These are phyloP conservation scores for Cremastinae sp. DNA, from an alignment of 2,888 invertebrate species.

Conservation along the genomic window DNA sequence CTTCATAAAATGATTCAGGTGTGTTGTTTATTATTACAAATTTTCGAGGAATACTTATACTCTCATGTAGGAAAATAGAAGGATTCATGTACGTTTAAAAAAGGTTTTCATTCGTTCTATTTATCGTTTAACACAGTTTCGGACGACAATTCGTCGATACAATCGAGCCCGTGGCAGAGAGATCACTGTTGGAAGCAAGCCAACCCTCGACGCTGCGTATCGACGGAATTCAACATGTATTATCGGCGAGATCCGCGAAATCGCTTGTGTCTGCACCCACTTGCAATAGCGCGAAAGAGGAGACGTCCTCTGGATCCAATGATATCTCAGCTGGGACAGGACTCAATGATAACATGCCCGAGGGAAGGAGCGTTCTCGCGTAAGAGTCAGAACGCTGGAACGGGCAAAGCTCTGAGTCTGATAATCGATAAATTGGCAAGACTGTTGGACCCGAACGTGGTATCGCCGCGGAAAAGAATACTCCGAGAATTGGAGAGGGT, in stretches of 20 bases:
- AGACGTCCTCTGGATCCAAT: constrained; percentile 85
- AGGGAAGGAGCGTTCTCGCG: constrained; percentile 62
- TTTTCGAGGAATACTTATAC: no score
- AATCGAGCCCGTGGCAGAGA: constrained; percentile 94
- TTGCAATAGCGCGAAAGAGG: constrained; percentile 82
- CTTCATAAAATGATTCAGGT: no score
- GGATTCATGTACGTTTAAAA: background rate
- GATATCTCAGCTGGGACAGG: constrained; percentile 67
- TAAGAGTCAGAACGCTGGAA: constrained; percentile 56
- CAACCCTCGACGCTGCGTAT: constrained; percentile 87
- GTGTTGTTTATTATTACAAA: no score
- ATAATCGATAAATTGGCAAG: constrained; percentile 77
- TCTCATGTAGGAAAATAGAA: no score
- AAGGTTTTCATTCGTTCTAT: background rate
- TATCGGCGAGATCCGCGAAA: constrained; percentile 83
- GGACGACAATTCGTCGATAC: constrained; percentile 94
- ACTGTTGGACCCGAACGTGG: constrained; percentile 82
- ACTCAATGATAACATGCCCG: constrained; percentile 64
- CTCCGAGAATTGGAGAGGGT: constrained; percentile 90
- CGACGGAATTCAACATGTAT: constrained; percentile 88
- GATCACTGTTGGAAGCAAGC: constrained; percentile 95
- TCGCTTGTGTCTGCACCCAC: constrained; percentile 79
- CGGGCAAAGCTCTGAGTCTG: constrained; percentile 74
- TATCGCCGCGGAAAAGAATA: constrained; percentile 91
- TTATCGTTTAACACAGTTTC: constrained; percentile 83